phyloP scores from a whole-genome alignment of 2,797 vertebrate species.

The Malacoraja senta region DNA sequence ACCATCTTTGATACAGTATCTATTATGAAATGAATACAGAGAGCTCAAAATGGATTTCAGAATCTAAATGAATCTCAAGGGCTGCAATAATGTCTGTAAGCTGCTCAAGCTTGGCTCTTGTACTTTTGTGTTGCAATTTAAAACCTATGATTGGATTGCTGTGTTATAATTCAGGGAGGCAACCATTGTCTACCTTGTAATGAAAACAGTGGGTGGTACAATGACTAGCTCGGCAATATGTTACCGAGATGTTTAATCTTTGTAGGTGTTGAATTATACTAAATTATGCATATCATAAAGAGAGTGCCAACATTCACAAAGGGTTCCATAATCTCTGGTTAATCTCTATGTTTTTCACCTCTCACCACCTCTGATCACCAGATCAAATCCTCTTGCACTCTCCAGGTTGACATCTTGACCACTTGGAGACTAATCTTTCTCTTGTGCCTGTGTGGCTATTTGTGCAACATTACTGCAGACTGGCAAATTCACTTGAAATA shows the following conservation, averaged over 20 bases:
- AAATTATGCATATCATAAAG: slow-evolving; percentile 3
- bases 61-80: slow-evolving; percentile 25
- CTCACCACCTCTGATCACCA: not conserved
- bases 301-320: not conserved
- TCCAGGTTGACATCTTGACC: not conserved
- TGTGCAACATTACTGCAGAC: not conserved
- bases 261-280: not conserved
- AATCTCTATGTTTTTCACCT: too few relatives aligned
- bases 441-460: not conserved
- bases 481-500: not conserved
- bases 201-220: slow-evolving; percentile 25
- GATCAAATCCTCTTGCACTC: too few relatives aligned
- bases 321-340: not conserved
- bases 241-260: slow-evolving; percentile 8
- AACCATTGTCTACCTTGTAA: slow-evolving; percentile 16
- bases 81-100: slow-evolving; percentile 16
- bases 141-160: slow-evolving; percentile 32
- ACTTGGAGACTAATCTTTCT: not conserved
- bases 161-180: slow-evolving; percentile 15
- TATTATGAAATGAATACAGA: slow-evolving; percentile 15
- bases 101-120: slow-evolving; percentile 7
- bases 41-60: slow-evolving; percentile 33
- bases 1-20: not conserved
- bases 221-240: slow-evolving; percentile 4
- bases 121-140: slow-evolving; percentile 17